Conservation (phyloP, 2,797 vertebrate species). For the Coregonus sp. region DNA sequence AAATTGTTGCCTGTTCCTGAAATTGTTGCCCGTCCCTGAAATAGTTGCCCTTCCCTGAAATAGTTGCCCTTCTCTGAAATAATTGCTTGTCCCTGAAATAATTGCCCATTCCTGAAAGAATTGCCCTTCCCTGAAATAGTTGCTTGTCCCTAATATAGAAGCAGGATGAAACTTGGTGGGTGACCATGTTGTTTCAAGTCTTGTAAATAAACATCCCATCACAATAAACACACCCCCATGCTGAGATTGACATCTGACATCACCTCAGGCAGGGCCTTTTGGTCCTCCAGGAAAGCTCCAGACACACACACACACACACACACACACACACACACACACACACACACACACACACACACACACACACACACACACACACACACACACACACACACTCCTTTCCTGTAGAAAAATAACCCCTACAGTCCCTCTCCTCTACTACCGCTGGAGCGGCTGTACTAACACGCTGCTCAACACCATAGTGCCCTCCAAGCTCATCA, state of each 20-base stretch:
- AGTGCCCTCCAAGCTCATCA: no score
- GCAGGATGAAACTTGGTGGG: constrained; percentile 29
- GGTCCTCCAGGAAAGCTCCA: not conserved
- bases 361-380: no score
- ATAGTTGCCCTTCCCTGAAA: no score
- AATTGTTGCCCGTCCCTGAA: no score
- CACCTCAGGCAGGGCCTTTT: not conserved
- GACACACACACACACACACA: no score
- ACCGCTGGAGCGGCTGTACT: constrained; percentile 22
- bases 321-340: no score
- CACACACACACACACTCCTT: not conserved
- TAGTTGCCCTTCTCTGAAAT: no score
- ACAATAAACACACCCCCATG: not conserved
- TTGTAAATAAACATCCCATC: not conserved
- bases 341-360: no score
- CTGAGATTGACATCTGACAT: not conserved
- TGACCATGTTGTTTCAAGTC: constrained; percentile 46
- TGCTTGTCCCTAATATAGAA: not conserved
- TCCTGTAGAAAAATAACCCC: not conserved
- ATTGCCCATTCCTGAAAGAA: no score
- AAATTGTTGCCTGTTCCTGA: not conserved
- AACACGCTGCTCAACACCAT: constrained; percentile 27
- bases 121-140: no score
- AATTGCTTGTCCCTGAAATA: not conserved
- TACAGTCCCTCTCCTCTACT: not conserved